Percentiles rank a stretch among this genome's conserved stretches.
These are phyloP conservation scores for Adelognathus sp. DNA, from an alignment of 2,888 invertebrate genomes.

Conservation along the genomic window DNA sequence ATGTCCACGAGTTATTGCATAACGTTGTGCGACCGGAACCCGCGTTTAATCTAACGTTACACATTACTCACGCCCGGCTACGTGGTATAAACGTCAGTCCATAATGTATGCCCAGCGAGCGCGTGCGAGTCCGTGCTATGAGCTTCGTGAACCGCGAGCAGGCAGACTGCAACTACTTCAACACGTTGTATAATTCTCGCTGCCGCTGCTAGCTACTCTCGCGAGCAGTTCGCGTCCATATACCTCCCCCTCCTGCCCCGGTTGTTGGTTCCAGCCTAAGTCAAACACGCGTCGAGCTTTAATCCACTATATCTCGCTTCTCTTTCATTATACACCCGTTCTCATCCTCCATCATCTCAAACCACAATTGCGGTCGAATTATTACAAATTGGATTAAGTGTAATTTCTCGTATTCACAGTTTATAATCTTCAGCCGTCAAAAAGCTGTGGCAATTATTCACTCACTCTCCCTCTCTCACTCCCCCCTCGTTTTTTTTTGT, in stretches of 20 bases:
- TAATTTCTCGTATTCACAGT: neutral
- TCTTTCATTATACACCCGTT: neutral
- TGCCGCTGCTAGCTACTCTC: neutral
- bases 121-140: no score
- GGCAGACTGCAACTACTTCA: constrained; percentile 13
- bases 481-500: neutral
- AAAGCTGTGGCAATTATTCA: neutral
- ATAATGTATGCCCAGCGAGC: constrained; percentile 43
- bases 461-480: neutral
- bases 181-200: constrained; percentile 9
- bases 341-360: neutral
- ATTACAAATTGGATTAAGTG: neutral
- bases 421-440: neutral
- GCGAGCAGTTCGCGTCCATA: no score
- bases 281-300: neutral
- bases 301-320: neutral
- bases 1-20: constrained; percentile 61
- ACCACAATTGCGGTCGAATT: neutral
- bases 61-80: constrained; percentile 37
- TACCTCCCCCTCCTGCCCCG: no score
- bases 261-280: neutral
- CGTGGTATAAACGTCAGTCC: constrained; percentile 46
- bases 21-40: constrained; percentile 59
- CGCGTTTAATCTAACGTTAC: constrained; percentile 57
- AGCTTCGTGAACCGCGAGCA: constrained; percentile 21